Percentiles rank a stretch among this genome's conserved stretches.
Evolutionary conservation across 1,140 invertebrate species (phyloP).

Genomic region (Brachionus plicatilis): DNA sequence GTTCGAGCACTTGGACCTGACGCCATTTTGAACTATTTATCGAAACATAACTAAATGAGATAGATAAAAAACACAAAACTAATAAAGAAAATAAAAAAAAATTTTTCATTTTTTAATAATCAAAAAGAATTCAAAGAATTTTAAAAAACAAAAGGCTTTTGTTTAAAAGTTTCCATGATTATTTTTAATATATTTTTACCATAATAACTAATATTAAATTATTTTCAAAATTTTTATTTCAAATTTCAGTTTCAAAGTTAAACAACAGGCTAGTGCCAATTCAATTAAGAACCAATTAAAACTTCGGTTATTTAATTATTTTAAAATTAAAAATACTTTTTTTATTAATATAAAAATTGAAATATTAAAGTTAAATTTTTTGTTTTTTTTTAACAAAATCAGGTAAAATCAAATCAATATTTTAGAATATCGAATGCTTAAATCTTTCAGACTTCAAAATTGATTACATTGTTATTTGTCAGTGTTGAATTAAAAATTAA

Average conservation of each 20-base stretch:
- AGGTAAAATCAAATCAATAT: too few relatives aligned
- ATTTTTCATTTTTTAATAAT: constrained; percentile 10
- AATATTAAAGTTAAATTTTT: too few relatives aligned
- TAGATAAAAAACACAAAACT: neutral
- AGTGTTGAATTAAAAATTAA: too few relatives aligned
- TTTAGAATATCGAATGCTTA: too few relatives aligned
- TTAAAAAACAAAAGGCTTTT: neutral
- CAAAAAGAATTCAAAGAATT: neutral
- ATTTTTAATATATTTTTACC: neutral
- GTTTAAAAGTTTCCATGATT: neutral
- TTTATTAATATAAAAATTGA: too few relatives aligned
- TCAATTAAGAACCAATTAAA: too few relatives aligned
- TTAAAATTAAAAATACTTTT: too few relatives aligned
- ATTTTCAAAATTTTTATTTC: neutral
- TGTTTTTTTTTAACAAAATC: too few relatives aligned
- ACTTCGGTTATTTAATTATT: too few relatives aligned
- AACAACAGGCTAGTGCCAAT: neutral
- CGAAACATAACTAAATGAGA: neutral
- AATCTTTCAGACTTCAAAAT: too few relatives aligned
- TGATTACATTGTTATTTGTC: too few relatives aligned
- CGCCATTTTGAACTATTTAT: neutral
- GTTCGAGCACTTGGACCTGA: neutral
- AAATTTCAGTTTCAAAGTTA: neutral
- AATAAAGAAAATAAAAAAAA: constrained; percentile 7
- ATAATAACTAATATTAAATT: neutral